Evolutionary conservation across 2,113 vertebrate genomes (phyloP).

Genomic region (Gavialis gangeticus): DNA sequence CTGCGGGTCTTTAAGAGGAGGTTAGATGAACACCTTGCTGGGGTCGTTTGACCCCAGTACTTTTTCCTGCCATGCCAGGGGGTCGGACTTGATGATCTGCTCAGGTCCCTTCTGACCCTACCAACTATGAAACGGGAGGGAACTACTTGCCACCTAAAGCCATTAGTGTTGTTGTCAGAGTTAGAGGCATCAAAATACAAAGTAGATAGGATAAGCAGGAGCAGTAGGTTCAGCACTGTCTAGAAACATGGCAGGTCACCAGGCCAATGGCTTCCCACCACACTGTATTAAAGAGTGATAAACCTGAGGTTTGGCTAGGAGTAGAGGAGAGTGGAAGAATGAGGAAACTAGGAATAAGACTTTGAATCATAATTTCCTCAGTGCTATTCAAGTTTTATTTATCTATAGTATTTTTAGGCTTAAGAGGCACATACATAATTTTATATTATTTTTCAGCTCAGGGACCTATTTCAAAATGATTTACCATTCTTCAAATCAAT

Average conservation of each 20-base stretch:
- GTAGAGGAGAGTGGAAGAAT: background rate
- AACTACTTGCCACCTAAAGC: rapidly evolving
- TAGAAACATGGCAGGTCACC: background rate
- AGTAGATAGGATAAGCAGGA: background rate
- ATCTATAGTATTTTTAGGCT: background rate
- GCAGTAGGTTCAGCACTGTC: background rate
- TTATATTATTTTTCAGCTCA: background rate
- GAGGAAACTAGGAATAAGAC: background rate
- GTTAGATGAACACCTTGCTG: no score
- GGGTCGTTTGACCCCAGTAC: no score
- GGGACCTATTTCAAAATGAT: background rate
- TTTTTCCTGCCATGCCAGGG: no score
- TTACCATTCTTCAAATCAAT: background rate
- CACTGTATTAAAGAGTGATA: background rate
- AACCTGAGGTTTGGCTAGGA: background rate
- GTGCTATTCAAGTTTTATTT: background rate
- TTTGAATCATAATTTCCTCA: background rate
- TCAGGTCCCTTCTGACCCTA: no score
- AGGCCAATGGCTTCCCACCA: background rate
- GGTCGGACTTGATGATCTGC: no score
- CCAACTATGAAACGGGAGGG: no score
- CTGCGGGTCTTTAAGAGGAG: no score
- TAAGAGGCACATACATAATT: background rate
- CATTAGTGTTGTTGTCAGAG: background rate
- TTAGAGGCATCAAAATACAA: background rate